Conservation (phyloP, 2,888 invertebrate species). For the Ypsolopha sequella region DNA sequence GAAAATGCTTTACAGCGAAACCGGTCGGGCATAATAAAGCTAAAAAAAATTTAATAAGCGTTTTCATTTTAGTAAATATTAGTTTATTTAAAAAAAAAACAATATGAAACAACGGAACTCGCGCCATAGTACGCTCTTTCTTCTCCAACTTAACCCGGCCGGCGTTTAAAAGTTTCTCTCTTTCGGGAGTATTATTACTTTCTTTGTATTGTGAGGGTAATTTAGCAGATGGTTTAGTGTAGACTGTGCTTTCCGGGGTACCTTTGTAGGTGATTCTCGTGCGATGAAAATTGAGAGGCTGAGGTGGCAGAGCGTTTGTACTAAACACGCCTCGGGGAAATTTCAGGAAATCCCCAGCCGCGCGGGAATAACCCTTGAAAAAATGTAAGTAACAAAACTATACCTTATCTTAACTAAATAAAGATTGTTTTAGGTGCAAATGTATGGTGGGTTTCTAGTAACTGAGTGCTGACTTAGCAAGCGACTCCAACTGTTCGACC, state of each 20-base stretch:
- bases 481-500: constrained; percentile 28
- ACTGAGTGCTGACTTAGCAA: constrained; percentile 30
- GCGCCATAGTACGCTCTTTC: too few species aligned
- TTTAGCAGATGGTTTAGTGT: constrained; percentile 13
- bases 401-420: neutral
- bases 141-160: too few species aligned
- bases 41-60: too few species aligned
- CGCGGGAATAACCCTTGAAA: neutral
- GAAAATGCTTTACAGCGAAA: too few species aligned
- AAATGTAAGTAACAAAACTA: neutral
- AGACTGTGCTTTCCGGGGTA: constrained; percentile 13
- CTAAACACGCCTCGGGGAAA: constrained; percentile 55
- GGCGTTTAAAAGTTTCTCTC: neutral
- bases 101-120: too few species aligned
- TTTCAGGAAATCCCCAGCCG: constrained; percentile 21
- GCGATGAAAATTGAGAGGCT: constrained; percentile 8
- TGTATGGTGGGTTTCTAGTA: neutral
- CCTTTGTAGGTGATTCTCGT: neutral
- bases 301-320: constrained; percentile 30
- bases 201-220: constrained; percentile 35
- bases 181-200: constrained; percentile 18
- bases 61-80: too few species aligned
- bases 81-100: too few species aligned
- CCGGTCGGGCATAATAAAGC: too few species aligned
- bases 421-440: neutral